phyloP scores from a whole-genome alignment of 1,140 invertebrate genomes.

The Drosophila busckii region DNA sequence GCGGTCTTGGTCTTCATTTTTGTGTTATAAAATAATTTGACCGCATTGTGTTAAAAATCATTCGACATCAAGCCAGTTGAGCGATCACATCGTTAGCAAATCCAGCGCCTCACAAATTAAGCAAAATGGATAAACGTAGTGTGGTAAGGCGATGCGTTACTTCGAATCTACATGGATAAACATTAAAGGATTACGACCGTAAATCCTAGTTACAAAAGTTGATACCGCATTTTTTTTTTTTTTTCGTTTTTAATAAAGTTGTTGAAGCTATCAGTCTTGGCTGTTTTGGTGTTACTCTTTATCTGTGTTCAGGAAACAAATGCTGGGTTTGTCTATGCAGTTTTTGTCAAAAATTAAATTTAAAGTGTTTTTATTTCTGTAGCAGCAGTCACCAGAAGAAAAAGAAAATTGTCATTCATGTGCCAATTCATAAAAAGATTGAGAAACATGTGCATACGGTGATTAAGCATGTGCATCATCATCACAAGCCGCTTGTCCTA shows the following conservation, averaged over 20 bases:
- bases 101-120: conserved; percentile 27
- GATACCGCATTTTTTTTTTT: neutral
- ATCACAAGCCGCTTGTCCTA: conserved; percentile 75
- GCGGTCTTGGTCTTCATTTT: conserved; percentile 6
- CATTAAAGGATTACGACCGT: neutral
- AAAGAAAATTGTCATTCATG: conserved; percentile 77
- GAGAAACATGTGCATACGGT: conserved; percentile 76
- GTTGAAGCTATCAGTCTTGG: conserved; percentile 49
- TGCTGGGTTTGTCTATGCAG: conserved; percentile 52
- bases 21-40: conserved; percentile 64
- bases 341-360: too few species aligned
- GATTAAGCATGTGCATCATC: conserved; percentile 74
- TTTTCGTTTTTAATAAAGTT: conserved; percentile 27
- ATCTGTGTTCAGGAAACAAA: conserved; percentile 52
- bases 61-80: conserved; percentile 34
- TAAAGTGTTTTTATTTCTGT: too few species aligned
- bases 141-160: conserved; percentile 38
- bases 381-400: conserved; percentile 61
- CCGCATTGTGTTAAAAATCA: conserved; percentile 55
- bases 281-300: conserved; percentile 44
- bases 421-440: conserved; percentile 74
- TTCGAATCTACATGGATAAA: conserved; percentile 3
- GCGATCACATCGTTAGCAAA: conserved; percentile 39
- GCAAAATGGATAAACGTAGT: conserved; percentile 57
- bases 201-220: neutral